Base-by-base conservation (phyloP, 1,140 invertebrate genomes). In the Macrobrachium nipponense region DNA sequence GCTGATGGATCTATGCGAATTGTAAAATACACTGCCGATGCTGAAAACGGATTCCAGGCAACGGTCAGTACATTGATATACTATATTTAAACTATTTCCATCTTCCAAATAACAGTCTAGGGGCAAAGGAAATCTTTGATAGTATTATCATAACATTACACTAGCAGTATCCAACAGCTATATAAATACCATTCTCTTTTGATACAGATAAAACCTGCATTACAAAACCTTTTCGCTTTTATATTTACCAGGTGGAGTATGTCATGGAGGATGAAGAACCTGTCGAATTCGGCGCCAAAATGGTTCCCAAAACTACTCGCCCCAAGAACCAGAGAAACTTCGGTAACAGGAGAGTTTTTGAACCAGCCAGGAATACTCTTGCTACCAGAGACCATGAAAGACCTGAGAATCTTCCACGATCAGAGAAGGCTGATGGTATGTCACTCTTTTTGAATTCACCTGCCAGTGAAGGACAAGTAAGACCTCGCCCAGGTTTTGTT, bases 21-120 rank as follows among this genome's bases (percentile, higher is more conserved):
- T 43, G 89, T 90, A 44, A 87, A 86, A 23, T 90, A 90, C 79
- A 83, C 80, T 5, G 89, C 88, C 59, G 89, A 90, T 62, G 85
- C 80, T 17, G 75, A 88, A 20, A 81, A 70, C 43, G 89, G 89
- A 23, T 90, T 90, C 80, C 88, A 89, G n/a, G 90, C 90, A 10
- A 75, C 75, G 43, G 90, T 90, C 20, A 58, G 75, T 76, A 58
- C 15, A 20, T 66, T 8, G 15, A 66, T 8, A 8, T 20, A 8
- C 0, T 66, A 23, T 66, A 20, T 66, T 8, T 27, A 8, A 20
- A 68, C n/a, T 68, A 14, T 68, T 23, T 12, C 12, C 11, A 20
- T 23, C 12, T 0, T 5, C 3, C 5, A 68, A 68, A 66, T 11
- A 66, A 66, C 10, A 18, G n/a, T 27, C 15, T 66, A 66, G 7